Evolutionary conservation across 2,797 vertebrate genomes (phyloP).

Genomic region (Monodelphis domestica): DNA sequence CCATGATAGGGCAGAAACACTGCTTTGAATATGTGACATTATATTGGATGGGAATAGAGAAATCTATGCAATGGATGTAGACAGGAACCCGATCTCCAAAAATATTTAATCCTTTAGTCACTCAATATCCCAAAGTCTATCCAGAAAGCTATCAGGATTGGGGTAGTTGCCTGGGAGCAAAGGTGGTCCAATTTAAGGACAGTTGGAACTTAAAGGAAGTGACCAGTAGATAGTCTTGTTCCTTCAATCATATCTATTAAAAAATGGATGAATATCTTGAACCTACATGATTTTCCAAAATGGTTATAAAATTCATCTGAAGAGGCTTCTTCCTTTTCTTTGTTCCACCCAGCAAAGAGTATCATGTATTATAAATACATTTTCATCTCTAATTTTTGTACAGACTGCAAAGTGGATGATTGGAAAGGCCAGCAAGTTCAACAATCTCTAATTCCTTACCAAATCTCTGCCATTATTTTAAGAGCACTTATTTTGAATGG

Average conservation of each 20-base stretch:
- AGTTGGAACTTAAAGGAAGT: not conserved
- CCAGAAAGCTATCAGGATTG: not conserved
- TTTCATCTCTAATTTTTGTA: not conserved
- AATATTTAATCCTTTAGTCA: not conserved
- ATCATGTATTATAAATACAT: not conserved
- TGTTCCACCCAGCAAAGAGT: not conserved
- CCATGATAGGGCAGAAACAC: too few relatives aligned
- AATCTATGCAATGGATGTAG: too few relatives aligned
- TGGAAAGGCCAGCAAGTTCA: not conserved
- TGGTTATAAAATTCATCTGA: not conserved
- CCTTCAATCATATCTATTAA: not conserved
- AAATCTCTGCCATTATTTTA: not conserved
- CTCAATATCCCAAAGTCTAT: not conserved
- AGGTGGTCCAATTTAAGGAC: not conserved
- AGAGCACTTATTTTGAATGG: not conserved
- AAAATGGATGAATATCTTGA: not conserved
- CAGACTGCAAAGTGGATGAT: not conserved
- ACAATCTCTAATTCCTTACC: not conserved
- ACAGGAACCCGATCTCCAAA: too few relatives aligned
- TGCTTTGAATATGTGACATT: too few relatives aligned
- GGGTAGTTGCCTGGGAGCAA: not conserved
- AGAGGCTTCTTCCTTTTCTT: too few relatives aligned
- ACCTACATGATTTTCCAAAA: not conserved
- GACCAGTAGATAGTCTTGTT: not conserved
- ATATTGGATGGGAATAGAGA: too few relatives aligned